Percentiles rank a stretch among this genome's conserved stretches.
phyloP scores from a whole-genome alignment of 2,797 vertebrate species.

The Nannoperca obscura region DNA sequence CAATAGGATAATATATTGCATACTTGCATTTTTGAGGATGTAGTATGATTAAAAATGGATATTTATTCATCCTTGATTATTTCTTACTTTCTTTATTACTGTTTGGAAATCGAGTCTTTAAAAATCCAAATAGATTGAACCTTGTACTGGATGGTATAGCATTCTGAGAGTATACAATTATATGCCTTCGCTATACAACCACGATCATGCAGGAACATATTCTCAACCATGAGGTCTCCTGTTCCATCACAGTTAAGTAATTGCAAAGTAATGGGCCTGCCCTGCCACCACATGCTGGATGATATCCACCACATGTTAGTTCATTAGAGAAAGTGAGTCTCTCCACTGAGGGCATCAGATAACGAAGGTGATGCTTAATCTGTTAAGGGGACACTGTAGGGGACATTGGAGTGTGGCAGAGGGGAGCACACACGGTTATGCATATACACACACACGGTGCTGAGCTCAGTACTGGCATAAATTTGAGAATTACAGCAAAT shows the following conservation, averaged over 20 bases:
- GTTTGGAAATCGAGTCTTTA: neutral
- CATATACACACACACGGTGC: neutral
- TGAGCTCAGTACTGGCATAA: neutral
- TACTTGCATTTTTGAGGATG: no score
- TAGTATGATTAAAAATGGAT: no score
- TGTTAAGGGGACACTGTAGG: slow-evolving; percentile 28
- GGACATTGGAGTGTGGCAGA: neutral
- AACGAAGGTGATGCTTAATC: slow-evolving; percentile 62
- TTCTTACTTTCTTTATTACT: no score
- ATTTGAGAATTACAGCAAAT: neutral
- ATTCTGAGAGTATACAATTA: neutral
- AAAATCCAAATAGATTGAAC: neutral
- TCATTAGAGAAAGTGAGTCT: slow-evolving; percentile 65
- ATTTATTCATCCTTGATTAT: neutral
- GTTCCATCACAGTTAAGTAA: slow-evolving; percentile 59
- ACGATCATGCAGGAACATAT: neutral
- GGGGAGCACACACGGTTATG: neutral
- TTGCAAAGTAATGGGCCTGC: slow-evolving; percentile 55
- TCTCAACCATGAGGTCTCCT: slow-evolving; percentile 22
- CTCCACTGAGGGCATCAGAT: slow-evolving; percentile 60
- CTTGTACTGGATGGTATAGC: no score
- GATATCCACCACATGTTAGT: slow-evolving; percentile 64
- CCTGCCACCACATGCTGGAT: slow-evolving; percentile 38
- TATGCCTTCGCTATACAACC: neutral
- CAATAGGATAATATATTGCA: no score